A percentile compares a stretch with the other conserved stretches of the same genome.
phyloP scores from a whole-genome alignment of 2,888 invertebrate species.

The Muschampia plurimacula region DNA sequence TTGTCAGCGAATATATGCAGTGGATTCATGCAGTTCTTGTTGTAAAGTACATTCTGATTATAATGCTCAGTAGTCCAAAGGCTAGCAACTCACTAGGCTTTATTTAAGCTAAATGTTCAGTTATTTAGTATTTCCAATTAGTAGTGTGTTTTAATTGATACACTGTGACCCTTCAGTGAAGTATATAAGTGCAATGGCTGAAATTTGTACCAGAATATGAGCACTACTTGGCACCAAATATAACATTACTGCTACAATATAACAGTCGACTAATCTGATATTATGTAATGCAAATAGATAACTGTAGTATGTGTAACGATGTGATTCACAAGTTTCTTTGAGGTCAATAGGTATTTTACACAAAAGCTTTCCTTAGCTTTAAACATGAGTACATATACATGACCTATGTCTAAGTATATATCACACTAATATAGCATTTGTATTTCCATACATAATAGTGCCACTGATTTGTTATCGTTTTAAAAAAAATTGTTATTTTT shows the following conservation, averaged over 20 bases:
- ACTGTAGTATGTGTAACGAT: background rate
- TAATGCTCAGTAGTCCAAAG: background rate
- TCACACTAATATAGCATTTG: background rate
- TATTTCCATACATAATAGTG: background rate
- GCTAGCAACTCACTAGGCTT: background rate
- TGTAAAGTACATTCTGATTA: background rate
- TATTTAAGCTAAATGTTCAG: background rate
- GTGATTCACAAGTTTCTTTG: too few relatives aligned
- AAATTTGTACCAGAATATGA: background rate
- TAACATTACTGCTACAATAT: too few relatives aligned
- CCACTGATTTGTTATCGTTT: constrained; percentile 23
- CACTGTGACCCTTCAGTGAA: too few relatives aligned
- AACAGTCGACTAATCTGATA: background rate
- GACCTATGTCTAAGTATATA: background rate
- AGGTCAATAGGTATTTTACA: background rate
- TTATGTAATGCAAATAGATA: background rate
- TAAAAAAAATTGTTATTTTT: constrained; percentile 26
- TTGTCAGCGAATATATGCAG: background rate
- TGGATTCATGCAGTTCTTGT: background rate
- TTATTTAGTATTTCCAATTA: too few relatives aligned
- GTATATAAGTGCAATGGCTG: background rate
- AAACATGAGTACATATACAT: background rate
- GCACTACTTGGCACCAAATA: background rate
- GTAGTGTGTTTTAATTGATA: background rate
- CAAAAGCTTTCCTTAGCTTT: background rate